Evolutionary conservation across 2,113 vertebrate genomes (phyloP).

Genomic region (Embiotoca jacksoni): DNA sequence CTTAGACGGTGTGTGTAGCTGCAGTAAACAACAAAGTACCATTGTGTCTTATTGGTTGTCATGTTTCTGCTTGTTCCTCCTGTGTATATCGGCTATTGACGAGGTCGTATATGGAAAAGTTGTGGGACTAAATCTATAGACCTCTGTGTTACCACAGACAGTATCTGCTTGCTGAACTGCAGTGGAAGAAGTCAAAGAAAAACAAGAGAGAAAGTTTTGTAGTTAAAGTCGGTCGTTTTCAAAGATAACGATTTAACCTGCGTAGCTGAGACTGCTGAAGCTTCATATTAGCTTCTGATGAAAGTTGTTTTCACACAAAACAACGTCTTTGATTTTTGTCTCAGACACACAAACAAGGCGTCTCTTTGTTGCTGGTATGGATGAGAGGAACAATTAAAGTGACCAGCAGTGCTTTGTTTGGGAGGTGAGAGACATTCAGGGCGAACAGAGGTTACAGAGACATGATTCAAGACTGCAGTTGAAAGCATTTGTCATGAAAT

Average conservation of each 20-base stretch:
- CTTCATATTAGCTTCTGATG: not conserved
- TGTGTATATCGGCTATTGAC: not conserved
- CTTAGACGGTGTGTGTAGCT: not conserved
- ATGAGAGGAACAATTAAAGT: not conserved
- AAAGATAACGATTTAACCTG: not conserved
- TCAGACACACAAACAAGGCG: not conserved
- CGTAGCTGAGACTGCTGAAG: not conserved
- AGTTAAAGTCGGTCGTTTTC: not conserved
- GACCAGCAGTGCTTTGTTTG: too few species aligned
- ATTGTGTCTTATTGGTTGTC: not conserved
- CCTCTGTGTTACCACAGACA: not conserved
- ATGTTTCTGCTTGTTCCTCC: not conserved
- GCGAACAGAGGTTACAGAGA: too few species aligned
- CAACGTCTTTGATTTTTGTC: not conserved
- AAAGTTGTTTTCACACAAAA: not conserved
- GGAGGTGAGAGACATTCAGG: too few species aligned
- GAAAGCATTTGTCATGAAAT: too few species aligned
- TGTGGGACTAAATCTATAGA: not conserved
- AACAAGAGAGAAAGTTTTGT: not conserved
- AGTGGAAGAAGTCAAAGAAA: not conserved
- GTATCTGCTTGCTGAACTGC: not conserved
- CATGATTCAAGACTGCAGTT: too few species aligned
- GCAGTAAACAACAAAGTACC: not conserved
- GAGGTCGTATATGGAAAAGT: not conserved
- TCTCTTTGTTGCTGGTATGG: not conserved